Evolutionary conservation across 2,113 vertebrate genomes (phyloP).

Genomic region (Lanius ludovicianus): DNA sequence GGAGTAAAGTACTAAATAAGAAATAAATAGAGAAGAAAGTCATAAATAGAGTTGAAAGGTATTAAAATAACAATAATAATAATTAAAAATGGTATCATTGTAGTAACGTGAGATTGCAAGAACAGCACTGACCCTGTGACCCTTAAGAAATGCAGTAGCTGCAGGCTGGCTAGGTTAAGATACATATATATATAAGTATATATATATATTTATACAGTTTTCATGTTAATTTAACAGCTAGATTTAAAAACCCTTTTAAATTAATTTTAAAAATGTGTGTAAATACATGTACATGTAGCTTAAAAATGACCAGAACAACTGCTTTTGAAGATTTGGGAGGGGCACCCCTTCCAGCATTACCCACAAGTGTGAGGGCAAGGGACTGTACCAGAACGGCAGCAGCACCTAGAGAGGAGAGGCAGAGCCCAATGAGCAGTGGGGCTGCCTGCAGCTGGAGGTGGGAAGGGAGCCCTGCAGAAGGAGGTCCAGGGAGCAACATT

Average conservation of each 20-base stretch:
- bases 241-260: neutral
- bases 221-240: conserved; percentile 47
- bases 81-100: neutral
- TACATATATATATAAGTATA: neutral
- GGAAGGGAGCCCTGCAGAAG: neutral
- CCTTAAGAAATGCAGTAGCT: conserved; percentile 7
- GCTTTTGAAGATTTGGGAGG: neutral
- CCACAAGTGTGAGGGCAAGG: neutral
- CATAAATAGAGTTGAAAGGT: conserved; percentile 42
- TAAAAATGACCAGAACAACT: neutral
- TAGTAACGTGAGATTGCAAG: neutral
- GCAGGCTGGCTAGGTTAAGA: neutral
- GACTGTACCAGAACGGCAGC: fast-evolving
- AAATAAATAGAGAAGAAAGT: conserved; percentile 54
- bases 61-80: conserved; percentile 27
- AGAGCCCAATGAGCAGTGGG: fast-evolving
- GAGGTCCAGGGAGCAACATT: neutral
- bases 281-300: neutral
- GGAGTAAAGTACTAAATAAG: conserved; percentile 18
- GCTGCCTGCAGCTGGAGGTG: neutral
- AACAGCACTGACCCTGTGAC: conserved; percentile 41
- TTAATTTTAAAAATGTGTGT: neutral
- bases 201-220: conserved; percentile 2
- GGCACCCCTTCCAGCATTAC: neutral
- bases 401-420: fast-evolving